Base-by-base conservation (phyloP, 2,797 vertebrate species). In the Cercopithecus hamlyni region DNA sequence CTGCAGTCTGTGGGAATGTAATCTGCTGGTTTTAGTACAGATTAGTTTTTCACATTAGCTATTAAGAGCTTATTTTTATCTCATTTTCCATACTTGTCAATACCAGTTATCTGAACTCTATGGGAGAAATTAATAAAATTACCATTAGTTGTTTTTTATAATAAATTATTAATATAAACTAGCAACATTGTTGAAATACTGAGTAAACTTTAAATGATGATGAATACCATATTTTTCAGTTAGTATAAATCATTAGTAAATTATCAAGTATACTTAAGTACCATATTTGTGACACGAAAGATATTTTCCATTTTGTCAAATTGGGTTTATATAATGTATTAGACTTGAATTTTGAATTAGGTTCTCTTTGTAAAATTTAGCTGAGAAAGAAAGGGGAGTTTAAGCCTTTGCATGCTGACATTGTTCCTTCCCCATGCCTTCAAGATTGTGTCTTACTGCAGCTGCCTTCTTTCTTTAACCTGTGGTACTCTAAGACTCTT, bases 281-380 rank as follows among this genome's bases (percentile, higher is more conserved):
- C 45, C 90, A 22, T 77, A 70, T 77, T 82, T 83, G 77, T 85
- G 39, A 87, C 67, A 73, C 55, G 61, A 95, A 92, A 93, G 64
- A 39, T 88, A 79, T 83, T 96, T 98, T 88, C 77, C 39, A 94
- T 82, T 92, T 96, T 88, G 50, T 97, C 75, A 89, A 64, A 36
- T 93, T 88, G 43, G 36, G 19, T 70, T 93, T 80, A 61, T 93
- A 36, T 96, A 85, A 61, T 88, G 30, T 94, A 45, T 95, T 48
- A 84, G 55, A n/a, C 79, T 57, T 91, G 64, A 97, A 72, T 92
- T 97, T 93, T 90, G 52, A 96, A 64, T 95, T 93, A 83, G 79
- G 39, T 90, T 90, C 75, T 90, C 57, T 97, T 93, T 97, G 61
- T 97, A 93, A 93, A 67, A 97, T 81, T 55, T 82, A 67, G 48